Evolutionary conservation across 1,140 invertebrate species (phyloP).

Genomic region (Tetragonula clypearis): DNA sequence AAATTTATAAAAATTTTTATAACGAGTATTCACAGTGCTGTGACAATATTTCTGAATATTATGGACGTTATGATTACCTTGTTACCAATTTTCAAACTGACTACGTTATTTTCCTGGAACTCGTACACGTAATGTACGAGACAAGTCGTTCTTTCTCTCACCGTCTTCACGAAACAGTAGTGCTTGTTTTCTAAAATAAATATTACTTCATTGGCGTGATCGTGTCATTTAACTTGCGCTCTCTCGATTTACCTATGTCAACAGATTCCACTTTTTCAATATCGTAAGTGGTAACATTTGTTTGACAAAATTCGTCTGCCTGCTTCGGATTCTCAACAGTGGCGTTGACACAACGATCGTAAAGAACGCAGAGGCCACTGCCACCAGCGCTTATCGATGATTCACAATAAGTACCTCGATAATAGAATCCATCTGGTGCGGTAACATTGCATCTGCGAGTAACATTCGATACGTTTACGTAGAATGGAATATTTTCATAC

Average conservation of each 20-base stretch:
- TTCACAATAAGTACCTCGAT: slow-evolving; percentile 70
- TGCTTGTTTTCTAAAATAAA: slow-evolving; percentile 56
- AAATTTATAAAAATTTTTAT: not conserved
- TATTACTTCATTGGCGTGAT: not conserved
- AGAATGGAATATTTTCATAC: not conserved
- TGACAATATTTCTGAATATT: no score
- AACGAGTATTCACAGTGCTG: not conserved
- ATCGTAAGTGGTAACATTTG: slow-evolving; percentile 50
- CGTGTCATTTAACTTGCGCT: not conserved
- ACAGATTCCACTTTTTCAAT: slow-evolving; percentile 53
- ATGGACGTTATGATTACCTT: slow-evolving; percentile 48
- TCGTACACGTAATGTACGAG: slow-evolving; percentile 65
- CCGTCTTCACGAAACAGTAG: slow-evolving; percentile 62
- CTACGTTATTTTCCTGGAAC: slow-evolving; percentile 60
- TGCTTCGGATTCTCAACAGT: slow-evolving; percentile 60
- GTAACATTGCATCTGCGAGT: slow-evolving; percentile 67
- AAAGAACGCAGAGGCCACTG: slow-evolving; percentile 64
- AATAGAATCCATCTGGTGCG: slow-evolving; percentile 58
- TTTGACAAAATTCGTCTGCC: slow-evolving; percentile 57
- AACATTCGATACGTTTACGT: not conserved
- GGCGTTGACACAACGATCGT: slow-evolving; percentile 67
- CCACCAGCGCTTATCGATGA: slow-evolving; percentile 64
- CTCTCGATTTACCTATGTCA: slow-evolving; percentile 42
- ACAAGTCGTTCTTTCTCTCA: slow-evolving; percentile 52
- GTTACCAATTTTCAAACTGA: slow-evolving; percentile 59